Base-by-base conservation (phyloP, 2,797 vertebrate genomes). In the Trematomus bernacchii region DNA sequence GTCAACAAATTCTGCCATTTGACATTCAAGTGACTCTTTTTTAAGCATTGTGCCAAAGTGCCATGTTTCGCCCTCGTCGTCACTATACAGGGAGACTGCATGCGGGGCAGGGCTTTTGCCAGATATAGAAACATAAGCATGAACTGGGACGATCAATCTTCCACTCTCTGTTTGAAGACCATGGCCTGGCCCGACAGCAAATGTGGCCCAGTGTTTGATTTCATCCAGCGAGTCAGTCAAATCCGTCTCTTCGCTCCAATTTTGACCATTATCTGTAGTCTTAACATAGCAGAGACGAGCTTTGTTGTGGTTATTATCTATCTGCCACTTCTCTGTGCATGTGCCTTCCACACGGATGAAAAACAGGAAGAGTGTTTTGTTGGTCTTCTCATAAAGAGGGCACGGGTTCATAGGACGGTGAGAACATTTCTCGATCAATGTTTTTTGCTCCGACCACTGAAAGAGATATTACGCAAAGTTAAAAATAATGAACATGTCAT, bases 171-270 rank as follows among this genome's bases (percentile, higher is more conserved):
- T 72, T 75, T 96, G 96, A 3, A 96, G 13, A 0, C 96, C 96
- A 0, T 97, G 96, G 4, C 96, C 96, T 0, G 96, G 96, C 0
- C 96, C 96, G 40, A 96, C 94, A 0, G 94, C 95, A 40, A 97
- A 95, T 0, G 95, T 96, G 77, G 94, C 93, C 93, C 94, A 92
- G 0, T 27, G 69, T 10, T 72, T 51, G n/a, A 94, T 6, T 15
- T 93, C 86, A 0, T 15, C 0, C 0, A 93, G 86, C 0, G 89
- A 19, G 1, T 85, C 74, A 0, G 95, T 96, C 68, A 96, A 37
- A n/a, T 97, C 95, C 1, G 63, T 90, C 16, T 87, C 40, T 0
- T 0, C 0, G 3, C 60, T 80, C 68, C 80, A 86, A n/a, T 2
- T 13, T 77, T 10, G 18, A 2, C 96, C 96, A 0, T 42, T 9